phyloP scores from a whole-genome alignment of 64 coral and sea anemone species.

The Montipora sp. region DNA sequence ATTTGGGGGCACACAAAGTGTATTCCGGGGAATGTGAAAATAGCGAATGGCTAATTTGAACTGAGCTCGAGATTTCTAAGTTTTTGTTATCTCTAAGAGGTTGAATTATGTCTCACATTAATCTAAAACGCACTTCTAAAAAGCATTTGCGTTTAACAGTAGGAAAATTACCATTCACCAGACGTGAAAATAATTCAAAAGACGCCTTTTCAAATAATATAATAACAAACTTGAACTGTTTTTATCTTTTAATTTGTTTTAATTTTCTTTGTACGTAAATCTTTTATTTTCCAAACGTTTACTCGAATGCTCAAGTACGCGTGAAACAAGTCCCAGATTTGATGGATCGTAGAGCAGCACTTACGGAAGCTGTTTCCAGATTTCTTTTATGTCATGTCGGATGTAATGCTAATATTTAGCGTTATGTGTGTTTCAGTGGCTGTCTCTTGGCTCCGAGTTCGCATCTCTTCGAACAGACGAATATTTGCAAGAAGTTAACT shows the following conservation, averaged over 20 bases:
- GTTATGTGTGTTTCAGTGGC: neutral
- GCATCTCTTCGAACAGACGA: conserved; percentile 3
- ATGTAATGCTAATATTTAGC: neutral
- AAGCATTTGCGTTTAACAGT: too few species aligned
- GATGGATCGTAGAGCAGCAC: neutral
- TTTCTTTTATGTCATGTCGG: neutral
- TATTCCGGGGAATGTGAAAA: too few species aligned
- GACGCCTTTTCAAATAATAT: neutral
- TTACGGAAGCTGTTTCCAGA: neutral
- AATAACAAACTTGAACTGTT: neutral
- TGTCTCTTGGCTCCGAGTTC: neutral
- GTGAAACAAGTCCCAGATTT: neutral
- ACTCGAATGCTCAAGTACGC: conserved; percentile 3
- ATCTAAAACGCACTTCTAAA: too few species aligned
- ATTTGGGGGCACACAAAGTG: too few species aligned
- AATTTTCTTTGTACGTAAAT: neutral
- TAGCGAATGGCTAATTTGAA: too few species aligned
- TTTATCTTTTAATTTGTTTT: neutral
- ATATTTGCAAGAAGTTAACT: conserved; percentile 2
- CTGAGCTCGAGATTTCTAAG: too few species aligned
- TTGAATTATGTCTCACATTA: too few species aligned
- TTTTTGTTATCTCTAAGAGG: too few species aligned
- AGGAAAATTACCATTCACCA: neutral
- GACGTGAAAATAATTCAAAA: neutral
- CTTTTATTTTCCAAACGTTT: neutral